Evolutionary conservation across 2,888 invertebrate species (phyloP).

Genomic region (Colletes collaris): DNA sequence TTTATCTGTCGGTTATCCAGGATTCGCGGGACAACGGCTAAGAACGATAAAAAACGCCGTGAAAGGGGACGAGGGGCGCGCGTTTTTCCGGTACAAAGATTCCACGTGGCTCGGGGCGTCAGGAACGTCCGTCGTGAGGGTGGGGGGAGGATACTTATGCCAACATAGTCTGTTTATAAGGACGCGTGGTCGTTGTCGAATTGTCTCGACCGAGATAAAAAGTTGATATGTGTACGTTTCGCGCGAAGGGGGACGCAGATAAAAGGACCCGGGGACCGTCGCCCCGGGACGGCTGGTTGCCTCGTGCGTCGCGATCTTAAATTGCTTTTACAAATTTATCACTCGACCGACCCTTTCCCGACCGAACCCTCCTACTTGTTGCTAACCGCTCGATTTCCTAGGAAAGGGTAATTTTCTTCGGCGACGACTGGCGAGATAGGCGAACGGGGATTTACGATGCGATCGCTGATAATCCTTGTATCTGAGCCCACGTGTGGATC

Average conservation of each 20-base stretch:
- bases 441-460: conserved; percentile 65
- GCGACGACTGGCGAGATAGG: conserved; percentile 52
- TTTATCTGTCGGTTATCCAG: conserved; percentile 55
- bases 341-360: conserved; percentile 19
- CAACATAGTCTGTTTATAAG: conserved; percentile 56
- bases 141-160: conserved; percentile 41
- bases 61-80: conserved; percentile 11
- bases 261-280: conserved; percentile 48
- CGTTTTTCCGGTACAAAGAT: conserved; percentile 42
- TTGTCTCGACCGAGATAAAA: conserved; percentile 69
- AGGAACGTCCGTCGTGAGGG: conserved; percentile 1
- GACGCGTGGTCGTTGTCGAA: conserved; percentile 68
- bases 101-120: background rate
- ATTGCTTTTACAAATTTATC: conserved; percentile 74
- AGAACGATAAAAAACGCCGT: conserved; percentile 42
- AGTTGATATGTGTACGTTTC: conserved; percentile 65
- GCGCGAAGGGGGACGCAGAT: conserved; percentile 45
- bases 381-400: conserved; percentile 57
- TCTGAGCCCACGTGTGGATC: conserved; percentile 16
- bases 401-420: conserved; percentile 63
- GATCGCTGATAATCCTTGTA: conserved; percentile 62
- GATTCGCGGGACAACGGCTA: conserved; percentile 45
- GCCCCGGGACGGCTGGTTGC: conserved; percentile 33
- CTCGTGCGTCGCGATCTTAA: conserved; percentile 60
- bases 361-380: conserved; percentile 22